A percentile compares a stretch with the other conserved stretches of the same genome.
Conservation (phyloP, 2,113 vertebrate species). For the Sander lucioperca region DNA sequence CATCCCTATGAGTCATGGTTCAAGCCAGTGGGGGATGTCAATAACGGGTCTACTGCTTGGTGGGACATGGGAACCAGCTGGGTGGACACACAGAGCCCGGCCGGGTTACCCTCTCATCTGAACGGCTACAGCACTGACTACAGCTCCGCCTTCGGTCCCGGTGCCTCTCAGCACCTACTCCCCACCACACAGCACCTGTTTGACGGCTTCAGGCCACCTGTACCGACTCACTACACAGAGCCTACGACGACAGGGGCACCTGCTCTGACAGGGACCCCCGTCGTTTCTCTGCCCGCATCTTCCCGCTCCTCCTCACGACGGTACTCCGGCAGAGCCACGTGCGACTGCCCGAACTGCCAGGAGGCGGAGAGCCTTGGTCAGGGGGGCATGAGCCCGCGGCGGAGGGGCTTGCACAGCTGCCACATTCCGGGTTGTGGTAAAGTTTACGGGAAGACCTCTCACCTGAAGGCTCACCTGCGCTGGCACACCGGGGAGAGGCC, state of each 20-base stretch:
- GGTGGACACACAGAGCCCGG: constrained; percentile 91
- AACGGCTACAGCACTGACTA: constrained; percentile 92
- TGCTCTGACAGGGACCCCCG: constrained; percentile 81
- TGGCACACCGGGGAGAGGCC: constrained; percentile 96
- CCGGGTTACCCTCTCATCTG: constrained; percentile 88
- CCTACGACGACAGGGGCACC: constrained; percentile 79
- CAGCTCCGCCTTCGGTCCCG: constrained; percentile 87
- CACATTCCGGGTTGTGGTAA: constrained; percentile 95
- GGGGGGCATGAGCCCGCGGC: constrained; percentile 87
- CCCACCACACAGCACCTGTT: constrained; percentile 91
- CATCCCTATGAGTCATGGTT: constrained; percentile 94
- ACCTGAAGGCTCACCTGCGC: constrained; percentile 94
- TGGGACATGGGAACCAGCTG: constrained; percentile 93
- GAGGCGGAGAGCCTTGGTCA: constrained; percentile 91
- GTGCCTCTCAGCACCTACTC: constrained; percentile 88
- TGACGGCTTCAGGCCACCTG: constrained; percentile 93
- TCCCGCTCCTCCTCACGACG: constrained; percentile 87
- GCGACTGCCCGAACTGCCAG: constrained; percentile 94
- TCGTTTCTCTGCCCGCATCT: constrained; percentile 82
- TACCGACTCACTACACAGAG: constrained; percentile 88
- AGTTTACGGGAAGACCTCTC: constrained; percentile 94
- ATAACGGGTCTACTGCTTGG: constrained; percentile 90
- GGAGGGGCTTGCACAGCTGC: constrained; percentile 92
- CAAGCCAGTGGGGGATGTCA: constrained; percentile 87
- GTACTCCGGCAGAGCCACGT: constrained; percentile 90